Percentiles rank a stretch among this genome's conserved stretches.
Evolutionary conservation across 1,140 invertebrate species (phyloP).

Genomic region (Xylocopa sonorina): DNA sequence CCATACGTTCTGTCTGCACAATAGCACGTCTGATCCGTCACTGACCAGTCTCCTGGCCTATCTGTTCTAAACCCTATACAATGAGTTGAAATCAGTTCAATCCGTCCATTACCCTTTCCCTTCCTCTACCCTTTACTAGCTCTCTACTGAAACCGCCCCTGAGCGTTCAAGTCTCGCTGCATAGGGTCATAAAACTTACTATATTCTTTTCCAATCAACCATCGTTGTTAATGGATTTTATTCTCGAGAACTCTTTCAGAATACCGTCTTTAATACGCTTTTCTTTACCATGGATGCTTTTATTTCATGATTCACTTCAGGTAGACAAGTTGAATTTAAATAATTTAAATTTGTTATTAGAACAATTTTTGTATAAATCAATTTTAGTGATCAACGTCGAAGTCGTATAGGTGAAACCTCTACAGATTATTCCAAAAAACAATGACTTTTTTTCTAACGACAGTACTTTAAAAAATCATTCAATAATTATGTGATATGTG

Average conservation of each 20-base stretch:
- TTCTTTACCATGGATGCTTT: background rate
- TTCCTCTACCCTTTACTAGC: conserved; percentile 27
- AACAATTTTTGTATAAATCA: background rate
- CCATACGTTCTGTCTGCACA: background rate
- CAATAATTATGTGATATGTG: too few species aligned
- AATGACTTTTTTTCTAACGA: too few species aligned
- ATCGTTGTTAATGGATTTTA: too few species aligned
- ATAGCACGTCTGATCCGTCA: conserved; percentile 44
- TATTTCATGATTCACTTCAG: background rate
- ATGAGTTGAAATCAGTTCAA: conserved; percentile 65
- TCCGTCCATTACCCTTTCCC: conserved; percentile 48
- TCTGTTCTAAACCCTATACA: conserved; percentile 31
- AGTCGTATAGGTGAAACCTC: too few species aligned
- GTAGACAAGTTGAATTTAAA: background rate
- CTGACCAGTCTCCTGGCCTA: conserved; percentile 34
- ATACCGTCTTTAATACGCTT: background rate
- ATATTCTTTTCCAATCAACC: background rate
- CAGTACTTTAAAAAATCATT: too few species aligned
- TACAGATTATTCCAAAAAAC: too few species aligned
- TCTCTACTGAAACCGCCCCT: conserved; percentile 30
- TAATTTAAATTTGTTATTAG: background rate
- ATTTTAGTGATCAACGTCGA: background rate
- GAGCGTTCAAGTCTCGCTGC: background rate
- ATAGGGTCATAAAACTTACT: background rate
- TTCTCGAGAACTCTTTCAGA: background rate